Base-by-base conservation (phyloP, 2,888 invertebrate species). In the Melipona beecheii region DNA sequence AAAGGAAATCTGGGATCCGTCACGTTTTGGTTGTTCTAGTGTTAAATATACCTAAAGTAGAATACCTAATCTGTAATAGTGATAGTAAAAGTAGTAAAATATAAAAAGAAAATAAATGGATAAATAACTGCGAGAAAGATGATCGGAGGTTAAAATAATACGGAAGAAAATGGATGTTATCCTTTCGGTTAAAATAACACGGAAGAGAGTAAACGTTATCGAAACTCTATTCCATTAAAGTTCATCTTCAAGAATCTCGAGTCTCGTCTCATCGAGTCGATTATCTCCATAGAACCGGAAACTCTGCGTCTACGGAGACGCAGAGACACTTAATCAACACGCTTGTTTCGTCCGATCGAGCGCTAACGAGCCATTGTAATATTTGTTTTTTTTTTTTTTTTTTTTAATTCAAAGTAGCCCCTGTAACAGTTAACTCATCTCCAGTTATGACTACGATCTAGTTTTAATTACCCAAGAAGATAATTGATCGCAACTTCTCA, bases 321-420 rank as follows among this genome's bases (percentile, higher is more conserved):
- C 15, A 2, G n/a, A 68, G 50, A 74, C n/a, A 50, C 3, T 24
- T 79, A 11, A 56, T 75, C 69, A 75, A 74, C 60, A 50, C 49
- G 49, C 27, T 50, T 43, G 43, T 6, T 31, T 15, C 36, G 36
- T 36, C 36, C 36, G 66, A 73, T 78, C 60, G 49, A 50, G 27
- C 24, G n/a, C 52, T 75, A 79, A 79, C 69, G 75, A 75, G 50
- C 62, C 64, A 79, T 79, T 79, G 64, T 70, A n/a, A 60, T 52
- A 21, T 52, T 56, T 17, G 13, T 9, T 43, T 43, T 43, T 43
- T 43, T 9, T 36, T 36, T 36, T 36, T 0, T 36, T 36, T 36
- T 36, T 36, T 36, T 36, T 36, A 6, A 36, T 36, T 6, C 1
- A 9, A 36, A 36, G 36, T 36, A 36, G 9, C 36, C 36, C 9